These are phyloP conservation scores for Ctenomys sociabilis DNA, from an alignment of 2,113 vertebrate genomes.

Conservation along the genomic window DNA sequence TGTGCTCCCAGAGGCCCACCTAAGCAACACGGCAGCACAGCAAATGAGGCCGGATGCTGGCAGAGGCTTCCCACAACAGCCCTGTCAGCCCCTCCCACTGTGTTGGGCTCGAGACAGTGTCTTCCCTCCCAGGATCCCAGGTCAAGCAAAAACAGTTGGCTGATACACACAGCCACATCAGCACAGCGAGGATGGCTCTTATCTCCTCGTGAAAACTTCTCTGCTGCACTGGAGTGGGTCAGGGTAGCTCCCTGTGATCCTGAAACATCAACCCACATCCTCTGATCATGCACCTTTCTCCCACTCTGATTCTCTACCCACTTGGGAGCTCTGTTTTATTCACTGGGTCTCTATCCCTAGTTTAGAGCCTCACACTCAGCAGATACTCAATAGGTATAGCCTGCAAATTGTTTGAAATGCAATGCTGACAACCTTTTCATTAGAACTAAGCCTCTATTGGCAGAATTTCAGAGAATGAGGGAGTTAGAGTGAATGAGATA, in stretches of 20 bases:
- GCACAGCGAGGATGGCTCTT: too few species aligned
- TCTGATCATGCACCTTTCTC: background rate
- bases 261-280: background rate
- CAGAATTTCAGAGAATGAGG: background rate
- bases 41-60: fast-evolving
- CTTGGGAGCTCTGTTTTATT: background rate
- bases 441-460: background rate
- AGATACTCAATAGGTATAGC: background rate
- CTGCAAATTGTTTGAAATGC: background rate
- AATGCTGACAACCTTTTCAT: background rate
- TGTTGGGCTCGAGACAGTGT: background rate
- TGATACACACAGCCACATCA: background rate
- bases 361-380: background rate
- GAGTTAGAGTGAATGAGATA: background rate
- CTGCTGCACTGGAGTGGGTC: background rate
- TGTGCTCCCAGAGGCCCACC: background rate
- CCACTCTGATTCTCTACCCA: background rate
- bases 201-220: background rate
- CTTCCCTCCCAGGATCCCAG: background rate
- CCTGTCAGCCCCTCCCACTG: background rate
- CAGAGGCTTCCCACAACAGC: background rate
- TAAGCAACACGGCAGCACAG: background rate
- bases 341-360: background rate
- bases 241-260: background rate
- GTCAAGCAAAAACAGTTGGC: background rate